phyloP scores from a whole-genome alignment of 2,888 invertebrate species.

The Acronicta leporina region DNA sequence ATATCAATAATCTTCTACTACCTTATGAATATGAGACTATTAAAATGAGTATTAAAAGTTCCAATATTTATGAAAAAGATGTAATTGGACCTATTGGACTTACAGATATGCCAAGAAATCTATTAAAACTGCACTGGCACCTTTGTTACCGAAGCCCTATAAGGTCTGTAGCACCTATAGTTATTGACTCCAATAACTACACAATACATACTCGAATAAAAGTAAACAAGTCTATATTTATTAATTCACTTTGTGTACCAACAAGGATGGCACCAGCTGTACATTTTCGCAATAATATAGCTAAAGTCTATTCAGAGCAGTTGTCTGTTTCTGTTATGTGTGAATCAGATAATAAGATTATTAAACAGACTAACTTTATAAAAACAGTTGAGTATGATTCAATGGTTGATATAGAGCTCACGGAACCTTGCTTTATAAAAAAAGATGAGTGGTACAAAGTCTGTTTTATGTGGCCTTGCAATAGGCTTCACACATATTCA shows the following conservation, averaged over 20 bases:
- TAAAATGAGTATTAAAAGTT: slow-evolving; percentile 58
- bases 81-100: slow-evolving; percentile 45
- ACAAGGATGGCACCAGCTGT: slow-evolving; percentile 81
- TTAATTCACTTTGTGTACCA: slow-evolving; percentile 81
- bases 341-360: slow-evolving; percentile 75
- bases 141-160: slow-evolving; percentile 80
- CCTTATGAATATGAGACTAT: slow-evolving; percentile 69
- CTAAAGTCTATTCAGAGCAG: slow-evolving; percentile 79
- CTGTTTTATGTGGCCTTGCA: slow-evolving; percentile 78
- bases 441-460: slow-evolving; percentile 84
- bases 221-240: slow-evolving; percentile 82
- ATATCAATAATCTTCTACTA: slow-evolving; percentile 74
- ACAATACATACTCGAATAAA: slow-evolving; percentile 75
- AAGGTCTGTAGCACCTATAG: slow-evolving; percentile 78
- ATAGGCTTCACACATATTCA: slow-evolving; percentile 69
- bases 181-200: slow-evolving; percentile 75
- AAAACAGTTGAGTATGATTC: slow-evolving; percentile 82
- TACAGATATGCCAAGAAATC: slow-evolving; percentile 64
- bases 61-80: slow-evolving; percentile 51
- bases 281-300: slow-evolving; percentile 71
- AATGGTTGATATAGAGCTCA: slow-evolving; percentile 77
- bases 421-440: slow-evolving; percentile 80
- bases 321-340: slow-evolving; percentile 75
- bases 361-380: slow-evolving; percentile 75
- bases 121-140: slow-evolving; percentile 77